Evolutionary conservation across 2,113 vertebrate species (phyloP).

Genomic region (Physeter macrocephalus): DNA sequence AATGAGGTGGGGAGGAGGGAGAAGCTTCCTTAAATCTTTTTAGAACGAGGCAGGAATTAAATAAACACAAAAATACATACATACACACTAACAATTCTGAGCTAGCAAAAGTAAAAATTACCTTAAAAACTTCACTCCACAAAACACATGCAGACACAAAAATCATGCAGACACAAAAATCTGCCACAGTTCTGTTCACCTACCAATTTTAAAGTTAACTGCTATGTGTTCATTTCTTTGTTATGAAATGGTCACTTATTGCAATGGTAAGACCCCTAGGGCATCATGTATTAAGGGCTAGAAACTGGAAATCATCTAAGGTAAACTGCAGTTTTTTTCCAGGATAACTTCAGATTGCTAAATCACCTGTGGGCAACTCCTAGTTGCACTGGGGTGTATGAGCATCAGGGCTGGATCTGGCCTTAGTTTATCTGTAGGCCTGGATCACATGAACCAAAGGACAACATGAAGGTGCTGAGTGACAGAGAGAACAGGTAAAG

Average conservation of each 20-base stretch:
- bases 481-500: neutral
- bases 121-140: neutral
- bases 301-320: neutral
- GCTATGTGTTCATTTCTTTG: neutral
- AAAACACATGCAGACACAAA: neutral
- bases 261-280: neutral
- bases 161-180: neutral
- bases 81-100: neutral
- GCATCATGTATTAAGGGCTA: neutral
- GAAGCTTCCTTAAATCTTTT: neutral
- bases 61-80: neutral
- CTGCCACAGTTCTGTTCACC: neutral
- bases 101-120: neutral
- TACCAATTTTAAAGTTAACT: neutral
- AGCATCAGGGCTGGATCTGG: neutral
- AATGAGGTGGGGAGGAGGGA: neutral
- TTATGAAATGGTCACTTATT: neutral
- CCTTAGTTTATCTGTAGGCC: neutral
- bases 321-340: neutral
- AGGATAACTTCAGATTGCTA: neutral
- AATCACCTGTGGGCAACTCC: neutral
- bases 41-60: neutral
- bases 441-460: neutral
- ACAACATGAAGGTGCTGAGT: neutral
- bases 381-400: neutral